These are phyloP conservation scores for Monomorium pharaonis DNA, from an alignment of 1,140 invertebrate genomes.

Conservation along the genomic window DNA sequence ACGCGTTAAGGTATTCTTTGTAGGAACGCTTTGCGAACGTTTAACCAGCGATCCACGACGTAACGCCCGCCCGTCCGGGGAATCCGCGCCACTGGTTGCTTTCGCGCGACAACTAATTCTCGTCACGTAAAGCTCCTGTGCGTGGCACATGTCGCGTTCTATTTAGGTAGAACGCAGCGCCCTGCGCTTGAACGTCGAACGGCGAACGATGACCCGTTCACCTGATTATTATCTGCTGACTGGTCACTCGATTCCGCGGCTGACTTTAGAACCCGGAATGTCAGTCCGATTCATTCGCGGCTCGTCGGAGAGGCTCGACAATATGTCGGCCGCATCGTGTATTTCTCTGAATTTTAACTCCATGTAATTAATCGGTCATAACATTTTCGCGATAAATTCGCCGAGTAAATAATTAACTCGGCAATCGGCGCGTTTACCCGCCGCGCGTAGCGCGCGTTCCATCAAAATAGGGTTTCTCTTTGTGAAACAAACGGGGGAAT, in stretches of 20 bases:
- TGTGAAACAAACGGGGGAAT: constrained; percentile 62
- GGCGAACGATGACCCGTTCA: constrained; percentile 35
- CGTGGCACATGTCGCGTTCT: constrained; percentile 53
- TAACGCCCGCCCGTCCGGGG: constrained; percentile 57
- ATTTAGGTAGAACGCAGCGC: constrained; percentile 27
- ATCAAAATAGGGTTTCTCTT: constrained; percentile 63
- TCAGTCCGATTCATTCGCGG: constrained; percentile 13
- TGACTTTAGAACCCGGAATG: neutral
- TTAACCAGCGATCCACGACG: constrained; percentile 9
- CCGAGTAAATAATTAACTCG: constrained; percentile 67
- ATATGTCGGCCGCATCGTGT: neutral
- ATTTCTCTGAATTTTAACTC: constrained; percentile 35
- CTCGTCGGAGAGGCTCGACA: too few relatives aligned
- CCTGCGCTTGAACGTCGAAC: constrained; percentile 25
- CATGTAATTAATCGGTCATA: constrained; percentile 43
- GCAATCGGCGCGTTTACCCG: constrained; percentile 63
- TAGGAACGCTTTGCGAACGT: neutral
- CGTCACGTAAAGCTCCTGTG: constrained; percentile 57
- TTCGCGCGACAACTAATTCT: constrained; percentile 67
- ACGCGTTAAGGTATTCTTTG: neutral
- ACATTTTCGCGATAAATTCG: constrained; percentile 45
- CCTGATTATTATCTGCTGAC: constrained; percentile 19
- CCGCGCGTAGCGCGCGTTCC: constrained; percentile 1
- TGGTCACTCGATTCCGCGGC: constrained; percentile 41
- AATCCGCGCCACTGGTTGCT: constrained; percentile 70